Base-by-base conservation (phyloP, 2,113 vertebrate genomes). In the Struthidea cinerea region DNA sequence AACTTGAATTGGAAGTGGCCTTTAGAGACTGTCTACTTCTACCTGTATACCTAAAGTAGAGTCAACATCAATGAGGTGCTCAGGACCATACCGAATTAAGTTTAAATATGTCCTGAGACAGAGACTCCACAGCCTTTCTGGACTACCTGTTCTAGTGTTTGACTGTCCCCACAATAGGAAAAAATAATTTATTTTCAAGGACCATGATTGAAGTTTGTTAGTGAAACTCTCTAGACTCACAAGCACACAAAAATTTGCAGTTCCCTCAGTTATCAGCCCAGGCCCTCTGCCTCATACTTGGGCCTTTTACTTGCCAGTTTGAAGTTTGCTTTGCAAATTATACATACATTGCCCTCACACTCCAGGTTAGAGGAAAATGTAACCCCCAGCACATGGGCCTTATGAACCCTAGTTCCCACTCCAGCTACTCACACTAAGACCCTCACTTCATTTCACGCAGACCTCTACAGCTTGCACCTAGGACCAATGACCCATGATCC, bases 321-420 rank as follows among this genome's bases (percentile, higher is more conserved):
- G n/a, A 39, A 23, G 11, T 49, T 49, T 74, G 35, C 15, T 28
- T 22, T 23, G 27, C 19, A 91, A 86, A 37, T 82, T 78, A 41
- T 13, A 27, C 6, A 15, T 0, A 0, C 4, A 7, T 16, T 16
- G 28, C 42, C 24, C 24, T 59, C 5, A 6, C 12, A 26, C 4
- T 13, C 24, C 14, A 60, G 14, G 9, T 55, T 35, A 59, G 10
- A 9, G 16, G n/a, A 60, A 78, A 56, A 74, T 12, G 33, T 11
- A 18, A 52, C 3, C 9, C 7, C 5, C 14, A 79, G 26, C n/a
- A 76, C 17, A 24, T 5, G 11, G 37, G 37, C 4, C 22, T 39
- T 35, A 2, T 15, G 20, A 73, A 19, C 24, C 3, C 2, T 1
- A 26, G 8, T 14, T 73, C 11, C 23, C 22, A 13, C 32, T 42